Conservation (phyloP, 2,113 vertebrate genomes). For the Oxyura jamaicensis region DNA sequence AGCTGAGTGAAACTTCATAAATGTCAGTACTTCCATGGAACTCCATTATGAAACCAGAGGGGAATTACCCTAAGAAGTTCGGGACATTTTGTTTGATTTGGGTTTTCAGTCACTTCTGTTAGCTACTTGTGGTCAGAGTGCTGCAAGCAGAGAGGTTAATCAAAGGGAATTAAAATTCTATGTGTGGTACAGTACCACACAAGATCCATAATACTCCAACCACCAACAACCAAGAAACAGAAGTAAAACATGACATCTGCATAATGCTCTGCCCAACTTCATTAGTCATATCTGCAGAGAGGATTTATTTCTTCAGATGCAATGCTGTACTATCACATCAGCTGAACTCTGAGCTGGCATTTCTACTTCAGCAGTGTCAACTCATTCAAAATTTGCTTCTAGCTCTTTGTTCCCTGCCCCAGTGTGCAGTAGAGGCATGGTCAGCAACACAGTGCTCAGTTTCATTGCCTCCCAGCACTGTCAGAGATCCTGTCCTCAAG, state of each 20-base stretch:
- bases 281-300: not conserved
- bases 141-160: not conserved
- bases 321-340: not conserved
- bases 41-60: not conserved
- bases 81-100: not conserved
- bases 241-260: not conserved
- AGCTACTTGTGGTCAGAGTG: not conserved
- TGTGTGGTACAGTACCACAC: not conserved
- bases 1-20: not conserved
- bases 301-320: not conserved
- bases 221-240: not conserved
- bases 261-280: not conserved
- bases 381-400: not conserved
- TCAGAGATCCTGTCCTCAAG: not conserved
- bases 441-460: not conserved
- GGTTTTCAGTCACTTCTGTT: not conserved
- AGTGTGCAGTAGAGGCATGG: too few species aligned
- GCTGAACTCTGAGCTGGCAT: not conserved
- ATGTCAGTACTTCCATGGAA: not conserved
- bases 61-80: not conserved
- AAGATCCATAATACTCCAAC: not conserved
- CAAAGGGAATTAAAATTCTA: not conserved
- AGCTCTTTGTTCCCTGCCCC: not conserved
- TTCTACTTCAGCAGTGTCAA: not conserved
- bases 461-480: not conserved